phyloP scores from a whole-genome alignment of 2,113 vertebrate genomes.

The Ceratotherium simum region DNA sequence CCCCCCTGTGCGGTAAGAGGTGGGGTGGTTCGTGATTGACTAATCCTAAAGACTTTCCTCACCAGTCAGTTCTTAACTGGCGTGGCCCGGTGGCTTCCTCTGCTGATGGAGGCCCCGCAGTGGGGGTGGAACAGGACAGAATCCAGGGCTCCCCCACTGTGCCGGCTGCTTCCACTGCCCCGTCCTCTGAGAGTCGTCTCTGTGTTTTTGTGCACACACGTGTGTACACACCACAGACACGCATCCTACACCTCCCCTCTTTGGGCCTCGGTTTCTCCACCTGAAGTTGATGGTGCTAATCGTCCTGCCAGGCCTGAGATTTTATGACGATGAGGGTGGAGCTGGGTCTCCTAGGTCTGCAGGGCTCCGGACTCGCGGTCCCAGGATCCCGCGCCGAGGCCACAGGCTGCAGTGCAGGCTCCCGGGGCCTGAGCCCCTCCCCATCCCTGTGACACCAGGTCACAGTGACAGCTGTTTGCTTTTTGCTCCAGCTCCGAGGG shows the following conservation, averaged over 20 bases:
- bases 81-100: fast-evolving
- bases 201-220: fast-evolving
- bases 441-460: fast-evolving
- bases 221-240: fast-evolving
- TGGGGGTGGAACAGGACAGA: fast-evolving
- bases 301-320: neutral
- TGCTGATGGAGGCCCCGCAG: neutral
- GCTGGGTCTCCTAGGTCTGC: fast-evolving
- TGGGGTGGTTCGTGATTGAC: too few species aligned
- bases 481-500: fast-evolving
- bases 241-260: neutral
- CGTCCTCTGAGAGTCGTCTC: fast-evolving
- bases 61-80: neutral
- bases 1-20: fast-evolving
- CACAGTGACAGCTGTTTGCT: neutral
- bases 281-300: fast-evolving
- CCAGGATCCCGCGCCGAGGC: neutral
- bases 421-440: fast-evolving
- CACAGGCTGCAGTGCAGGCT: fast-evolving
- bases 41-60: fast-evolving
- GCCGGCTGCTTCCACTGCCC: fast-evolving
- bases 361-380: fast-evolving
- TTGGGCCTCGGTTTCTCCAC: neutral
- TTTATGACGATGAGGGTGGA: fast-evolving
- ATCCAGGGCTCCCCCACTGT: fast-evolving